These are phyloP conservation scores for Yponomeuta plumbellus DNA, from an alignment of 2,888 invertebrate species.

Conservation along the genomic window DNA sequence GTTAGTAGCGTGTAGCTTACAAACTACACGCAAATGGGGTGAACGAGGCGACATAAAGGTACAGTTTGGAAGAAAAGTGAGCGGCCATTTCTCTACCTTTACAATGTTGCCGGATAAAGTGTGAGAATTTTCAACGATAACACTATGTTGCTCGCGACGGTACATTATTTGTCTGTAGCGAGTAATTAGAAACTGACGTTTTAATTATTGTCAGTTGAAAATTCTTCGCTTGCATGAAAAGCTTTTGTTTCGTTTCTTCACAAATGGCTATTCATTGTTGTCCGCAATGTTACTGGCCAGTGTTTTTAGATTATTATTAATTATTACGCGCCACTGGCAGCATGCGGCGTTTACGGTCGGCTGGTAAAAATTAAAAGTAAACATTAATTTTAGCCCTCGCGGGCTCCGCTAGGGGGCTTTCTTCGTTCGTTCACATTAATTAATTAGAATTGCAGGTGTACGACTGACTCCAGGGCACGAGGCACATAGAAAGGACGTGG, in stretches of 20 bases:
- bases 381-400: slow-evolving; percentile 63
- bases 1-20: slow-evolving; percentile 3
- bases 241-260: not conserved
- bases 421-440: slow-evolving; percentile 36
- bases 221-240: not conserved
- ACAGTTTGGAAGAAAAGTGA: slow-evolving; percentile 9
- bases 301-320: slow-evolving; percentile 52
- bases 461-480: not conserved
- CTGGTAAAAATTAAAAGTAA: slow-evolving; percentile 65
- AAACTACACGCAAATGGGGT: slow-evolving; percentile 15
- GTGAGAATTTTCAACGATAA: not conserved
- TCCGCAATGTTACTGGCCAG: slow-evolving; percentile 33
- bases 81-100: not conserved
- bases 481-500: too few species aligned
- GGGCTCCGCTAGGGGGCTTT: slow-evolving; percentile 35
- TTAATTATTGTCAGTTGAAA: not conserved
- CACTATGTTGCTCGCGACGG: not conserved
- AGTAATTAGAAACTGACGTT: not conserved
- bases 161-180: not conserved
- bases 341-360: slow-evolving; percentile 40
- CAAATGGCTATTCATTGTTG: slow-evolving; percentile 29
- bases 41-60: not conserved
- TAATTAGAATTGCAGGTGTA: slow-evolving; percentile 19
- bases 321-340: slow-evolving; percentile 47
- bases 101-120: not conserved